Evolutionary conservation across 37 sponge, comb jelly and placozoan species (phyloP), one percentile per base, ranked within the genome.

Genomic region (Chondrilla cf. caribensis): DNA sequence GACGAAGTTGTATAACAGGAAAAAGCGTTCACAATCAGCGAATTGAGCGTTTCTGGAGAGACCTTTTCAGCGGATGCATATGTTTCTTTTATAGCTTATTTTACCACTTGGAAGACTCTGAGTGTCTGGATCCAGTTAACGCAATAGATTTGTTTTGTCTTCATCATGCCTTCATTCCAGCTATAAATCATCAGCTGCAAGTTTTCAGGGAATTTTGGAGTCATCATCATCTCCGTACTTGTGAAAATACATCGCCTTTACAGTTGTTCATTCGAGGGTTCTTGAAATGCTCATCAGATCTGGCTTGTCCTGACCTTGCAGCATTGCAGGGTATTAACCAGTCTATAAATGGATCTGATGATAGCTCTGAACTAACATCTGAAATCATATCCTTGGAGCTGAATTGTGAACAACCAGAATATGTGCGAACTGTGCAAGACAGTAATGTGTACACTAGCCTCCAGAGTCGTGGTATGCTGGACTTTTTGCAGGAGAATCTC

Each of bases 1-100:
- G 87, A 29, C 22, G 76, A 62, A 86, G 90, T 37, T 78, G 59
- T 38, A 89, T 88, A 36, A 80, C 85, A 44, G 85, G 89, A 7
- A 31, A 84, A 18, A 88, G 89, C 35, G 87, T 86, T n/a, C 87
- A 86, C 35, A 86, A 86, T 71, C 82, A 86, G 60, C 9, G 87
- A 17, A 86, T 86, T 54, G 87, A 86, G 77, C 32, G 87, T 18
- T 40, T 86, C 22, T 88, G 84, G 84, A 32, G 89, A 66, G 89
- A 88, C 32, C 29, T 84, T 36, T 88, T 78, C 57, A 24, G 39
- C 40, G 79, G 84, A 0, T 82, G 82, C 67, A 37, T 84, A 7
- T 60, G 28, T 8, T 70, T 78, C 18, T 84, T 77, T 25, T 88
- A 88, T 40, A 32, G 32, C 40, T 47, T 85, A 21, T 78, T 84